Evolutionary conservation across 2,113 vertebrate species (phyloP), one percentile per base, ranked within the genome.

Genomic region (Crocuta crocuta): DNA sequence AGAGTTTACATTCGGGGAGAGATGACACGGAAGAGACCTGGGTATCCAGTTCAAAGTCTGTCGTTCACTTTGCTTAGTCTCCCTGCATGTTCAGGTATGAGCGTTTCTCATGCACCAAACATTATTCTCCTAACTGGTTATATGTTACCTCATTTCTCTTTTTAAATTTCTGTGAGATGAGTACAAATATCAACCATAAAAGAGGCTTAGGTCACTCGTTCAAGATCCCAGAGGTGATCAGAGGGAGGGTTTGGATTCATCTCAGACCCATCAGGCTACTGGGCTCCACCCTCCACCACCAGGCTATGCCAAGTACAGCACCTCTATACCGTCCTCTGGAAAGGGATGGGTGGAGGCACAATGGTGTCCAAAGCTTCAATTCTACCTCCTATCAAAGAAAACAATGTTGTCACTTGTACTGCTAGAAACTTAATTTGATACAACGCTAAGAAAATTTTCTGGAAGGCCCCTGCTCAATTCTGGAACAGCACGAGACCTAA

Each of bases 371-470:
- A 91, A 28, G n/a, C 28, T 63, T 94, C 58, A 5, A 58, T 45
- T 87, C n/a, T 50, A 81, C 28, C 58, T 88, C n/a, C 24, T 63
- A 76, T 73, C 31, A 80, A 3, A 88, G 16, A 76, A 7, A 84
- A 95, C 89, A 93, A 39, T 24, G 2, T 4, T 88, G 31, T 89
- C 71, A 66, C 26, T 84, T 84, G 19, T 11, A 17, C 50, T 89
- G 10, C 63, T 76, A 88, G 10, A 91, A 89, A 82, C 89, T 85
- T 78, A 28, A 96, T 87, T 35, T 43, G 55, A 90, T 35, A 83
- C 13, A 79, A 23, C 21, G 17, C 70, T 50, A 79, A 73, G 73
- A 90, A 80, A 86, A 91, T 24, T 33, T 74, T 53, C 35, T 90
- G 43, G 11, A 13, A 84, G 33, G 10, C 31, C 80, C 50, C 43